Conservation (phyloP, 2,113 vertebrate species). For the Archilochus colubris region DNA sequence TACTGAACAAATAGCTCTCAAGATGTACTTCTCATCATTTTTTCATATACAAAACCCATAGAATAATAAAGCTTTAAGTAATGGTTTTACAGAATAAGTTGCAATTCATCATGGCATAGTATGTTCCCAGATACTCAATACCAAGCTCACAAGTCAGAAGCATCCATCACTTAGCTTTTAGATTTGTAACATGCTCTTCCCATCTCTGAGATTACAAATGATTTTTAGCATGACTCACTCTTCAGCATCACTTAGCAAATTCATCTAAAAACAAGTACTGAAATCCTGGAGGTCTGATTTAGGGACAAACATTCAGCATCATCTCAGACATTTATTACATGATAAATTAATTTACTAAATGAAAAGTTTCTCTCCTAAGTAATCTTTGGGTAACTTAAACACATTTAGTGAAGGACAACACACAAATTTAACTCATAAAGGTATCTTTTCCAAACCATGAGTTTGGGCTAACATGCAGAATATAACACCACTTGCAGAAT, state of each 20-base stretch:
- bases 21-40: constrained; percentile 24
- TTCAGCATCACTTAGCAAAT: neutral
- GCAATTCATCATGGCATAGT: constrained; percentile 30
- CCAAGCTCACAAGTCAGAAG: constrained; percentile 20
- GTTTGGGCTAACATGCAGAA: constrained; percentile 40
- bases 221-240: neutral
- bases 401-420: constrained; percentile 47
- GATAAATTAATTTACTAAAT: constrained; percentile 33
- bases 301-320: constrained; percentile 27
- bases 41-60: constrained; percentile 60
- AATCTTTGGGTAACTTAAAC: constrained; percentile 48
- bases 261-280: neutral
- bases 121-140: constrained; percentile 12
- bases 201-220: neutral
- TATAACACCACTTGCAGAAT: neutral
- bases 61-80: constrained; percentile 70
- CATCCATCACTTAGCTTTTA: neutral
- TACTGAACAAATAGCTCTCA: constrained; percentile 59
- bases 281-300: constrained; percentile 1
- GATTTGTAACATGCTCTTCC: neutral
- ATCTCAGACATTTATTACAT: constrained; percentile 34
- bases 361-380: neutral
- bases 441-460: constrained; percentile 12
- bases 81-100: constrained; percentile 46
- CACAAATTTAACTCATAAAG: neutral